Evolutionary conservation across 2,113 vertebrate species (phyloP).

Genomic region (Thamnophis sirtalis): DNA sequence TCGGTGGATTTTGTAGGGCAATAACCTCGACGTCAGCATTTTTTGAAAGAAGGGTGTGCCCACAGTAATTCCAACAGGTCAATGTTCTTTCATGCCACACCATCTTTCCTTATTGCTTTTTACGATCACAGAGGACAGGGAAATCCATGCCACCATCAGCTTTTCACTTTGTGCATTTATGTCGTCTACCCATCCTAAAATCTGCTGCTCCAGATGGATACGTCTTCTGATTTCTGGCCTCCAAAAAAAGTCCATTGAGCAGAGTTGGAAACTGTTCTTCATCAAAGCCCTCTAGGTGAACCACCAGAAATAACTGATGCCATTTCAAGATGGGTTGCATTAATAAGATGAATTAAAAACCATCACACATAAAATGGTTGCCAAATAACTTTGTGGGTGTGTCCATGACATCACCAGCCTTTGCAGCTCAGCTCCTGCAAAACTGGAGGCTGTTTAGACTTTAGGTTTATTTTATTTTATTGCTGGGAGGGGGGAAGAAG

Average conservation of each 20-base stretch:
- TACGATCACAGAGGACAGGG: neutral
- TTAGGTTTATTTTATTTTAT: too few species aligned
- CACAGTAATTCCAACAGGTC: neutral
- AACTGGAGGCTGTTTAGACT: too few species aligned
- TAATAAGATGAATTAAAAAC: neutral
- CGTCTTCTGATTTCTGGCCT: neutral
- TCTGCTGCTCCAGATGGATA: neutral
- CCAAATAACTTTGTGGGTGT: neutral
- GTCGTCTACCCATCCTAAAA: neutral
- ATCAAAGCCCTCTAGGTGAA: neutral
- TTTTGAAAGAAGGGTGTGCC: neutral
- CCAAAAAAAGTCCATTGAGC: neutral
- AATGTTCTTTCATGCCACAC: neutral
- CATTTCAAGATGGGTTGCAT: neutral
- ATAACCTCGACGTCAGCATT: neutral
- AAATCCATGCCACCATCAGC: neutral
- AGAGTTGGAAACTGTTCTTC: neutral
- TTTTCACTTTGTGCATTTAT: neutral
- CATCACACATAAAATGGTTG: neutral
- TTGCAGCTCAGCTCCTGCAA: neutral
- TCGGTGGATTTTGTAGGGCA: neutral
- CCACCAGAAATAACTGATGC: neutral
- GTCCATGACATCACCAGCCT: neutral
- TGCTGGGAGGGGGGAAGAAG: too few species aligned
- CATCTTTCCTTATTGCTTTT: neutral